Conservation (phyloP, 2,888 invertebrate species). For the Nesidiocoris tenuis region DNA sequence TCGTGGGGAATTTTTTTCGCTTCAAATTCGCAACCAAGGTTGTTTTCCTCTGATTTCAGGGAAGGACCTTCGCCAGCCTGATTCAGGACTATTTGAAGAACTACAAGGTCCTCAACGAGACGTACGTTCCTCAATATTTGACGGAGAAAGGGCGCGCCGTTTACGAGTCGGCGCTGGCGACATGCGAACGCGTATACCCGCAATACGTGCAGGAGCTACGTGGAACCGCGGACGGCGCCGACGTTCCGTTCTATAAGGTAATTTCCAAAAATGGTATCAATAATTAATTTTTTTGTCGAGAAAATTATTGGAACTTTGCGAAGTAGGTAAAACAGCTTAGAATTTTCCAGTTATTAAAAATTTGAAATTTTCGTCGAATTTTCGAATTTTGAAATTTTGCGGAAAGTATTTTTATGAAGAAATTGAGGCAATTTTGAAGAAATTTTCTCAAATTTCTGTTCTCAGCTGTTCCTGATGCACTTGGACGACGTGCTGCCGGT, state of each 20-base stretch:
- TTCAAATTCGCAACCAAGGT: too few relatives aligned
- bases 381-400: too few relatives aligned
- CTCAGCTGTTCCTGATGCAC: constrained; percentile 77
- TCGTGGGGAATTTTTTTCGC: too few relatives aligned
- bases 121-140: constrained; percentile 70
- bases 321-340: too few relatives aligned
- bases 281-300: too few relatives aligned
- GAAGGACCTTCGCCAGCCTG: constrained; percentile 71
- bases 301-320: too few relatives aligned
- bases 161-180: constrained; percentile 72
- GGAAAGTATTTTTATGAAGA: too few relatives aligned
- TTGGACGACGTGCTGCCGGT: constrained; percentile 76
- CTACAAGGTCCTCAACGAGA: constrained; percentile 64
- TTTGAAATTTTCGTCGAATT: too few relatives aligned
- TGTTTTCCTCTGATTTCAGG: constrained; percentile 60
- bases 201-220: constrained; percentile 80
- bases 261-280: too few relatives aligned
- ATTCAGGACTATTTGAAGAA: constrained; percentile 68
- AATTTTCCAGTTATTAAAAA: too few relatives aligned
- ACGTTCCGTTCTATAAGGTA: constrained; percentile 80
- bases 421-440: too few relatives aligned
- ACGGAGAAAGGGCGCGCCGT: constrained; percentile 68
- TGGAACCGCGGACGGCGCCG: constrained; percentile 82
- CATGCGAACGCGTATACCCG: constrained; percentile 70
- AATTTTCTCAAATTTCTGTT: too few relatives aligned